phyloP scores from a whole-genome alignment of 2,888 invertebrate species.

The Glomeris marginata region DNA sequence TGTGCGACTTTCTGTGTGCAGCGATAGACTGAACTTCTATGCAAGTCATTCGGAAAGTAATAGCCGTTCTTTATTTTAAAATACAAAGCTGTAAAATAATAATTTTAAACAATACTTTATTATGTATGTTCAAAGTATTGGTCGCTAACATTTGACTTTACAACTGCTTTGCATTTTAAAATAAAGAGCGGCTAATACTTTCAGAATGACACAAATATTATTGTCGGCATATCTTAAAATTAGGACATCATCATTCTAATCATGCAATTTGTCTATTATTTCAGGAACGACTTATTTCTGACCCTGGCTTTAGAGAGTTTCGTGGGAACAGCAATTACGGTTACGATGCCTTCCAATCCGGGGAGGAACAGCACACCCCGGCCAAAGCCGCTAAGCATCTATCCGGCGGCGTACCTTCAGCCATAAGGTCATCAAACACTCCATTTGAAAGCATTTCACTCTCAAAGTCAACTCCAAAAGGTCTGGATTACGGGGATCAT shows the following conservation, averaged over 20 bases:
- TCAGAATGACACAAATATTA: not conserved
- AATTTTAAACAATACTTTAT: not conserved
- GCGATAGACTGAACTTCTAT: not conserved
- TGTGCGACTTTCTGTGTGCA: too few relatives aligned
- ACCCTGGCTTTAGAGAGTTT: conserved; percentile 79
- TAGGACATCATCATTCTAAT: too few relatives aligned
- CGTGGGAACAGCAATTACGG: conserved; percentile 70
- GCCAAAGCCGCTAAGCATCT: conserved; percentile 3
- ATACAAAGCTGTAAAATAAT: not conserved
- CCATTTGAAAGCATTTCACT: conserved; percentile 5
- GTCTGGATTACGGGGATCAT: not conserved
- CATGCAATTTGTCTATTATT: conserved; percentile 21
- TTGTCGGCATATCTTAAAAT: not conserved
- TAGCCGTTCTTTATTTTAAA: conserved; percentile 3
- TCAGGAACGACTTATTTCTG: conserved; percentile 67
- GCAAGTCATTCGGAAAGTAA: too few relatives aligned
- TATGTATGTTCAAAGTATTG: not conserved
- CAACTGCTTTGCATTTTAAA: too few relatives aligned
- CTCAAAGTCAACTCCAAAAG: not conserved
- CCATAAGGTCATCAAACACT: conserved; percentile 3
- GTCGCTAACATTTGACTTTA: too few relatives aligned
- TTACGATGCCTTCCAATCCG: conserved; percentile 41
- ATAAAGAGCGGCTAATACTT: too few relatives aligned
- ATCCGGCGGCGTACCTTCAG: not conserved
- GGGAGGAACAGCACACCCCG: conserved; percentile 9